Percentiles rank a stretch among this genome's conserved stretches.
Conservation (phyloP, 1,140 invertebrate species). For the Aphaenogaster ashmeadi region DNA sequence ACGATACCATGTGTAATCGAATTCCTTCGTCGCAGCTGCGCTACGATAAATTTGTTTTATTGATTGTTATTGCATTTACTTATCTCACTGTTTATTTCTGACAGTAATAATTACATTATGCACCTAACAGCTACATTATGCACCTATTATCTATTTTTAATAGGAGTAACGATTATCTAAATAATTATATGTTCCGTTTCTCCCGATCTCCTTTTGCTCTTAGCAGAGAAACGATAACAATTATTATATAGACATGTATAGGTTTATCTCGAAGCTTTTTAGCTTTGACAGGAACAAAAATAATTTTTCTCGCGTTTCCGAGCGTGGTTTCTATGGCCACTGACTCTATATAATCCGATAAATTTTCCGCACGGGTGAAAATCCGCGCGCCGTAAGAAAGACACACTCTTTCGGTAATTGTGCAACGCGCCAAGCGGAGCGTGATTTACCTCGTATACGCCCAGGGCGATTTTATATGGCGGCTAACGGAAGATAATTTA, state of each 20-base stretch:
- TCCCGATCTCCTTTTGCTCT: background rate
- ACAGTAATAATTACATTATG: background rate
- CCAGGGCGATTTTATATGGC: conserved; percentile 47
- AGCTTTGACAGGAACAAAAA: conserved; percentile 33
- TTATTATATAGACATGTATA: background rate
- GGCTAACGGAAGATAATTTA: conserved; percentile 58
- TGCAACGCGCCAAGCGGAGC: conserved; percentile 50
- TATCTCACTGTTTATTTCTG: conserved; percentile 4
- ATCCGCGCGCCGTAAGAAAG: conserved; percentile 52
- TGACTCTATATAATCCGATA: conserved; percentile 57
- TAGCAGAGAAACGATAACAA: background rate
- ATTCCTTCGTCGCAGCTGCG: conserved; percentile 13
- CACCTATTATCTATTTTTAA: background rate
- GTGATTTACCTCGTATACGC: conserved; percentile 57
- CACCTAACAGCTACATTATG: background rate
- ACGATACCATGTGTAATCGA: conserved; percentile 20
- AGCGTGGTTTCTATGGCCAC: background rate
- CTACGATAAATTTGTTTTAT: conserved; percentile 12
- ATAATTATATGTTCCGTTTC: background rate
- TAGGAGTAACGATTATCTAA: background rate
- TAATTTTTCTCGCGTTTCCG: conserved; percentile 50
- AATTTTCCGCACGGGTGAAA: conserved; percentile 59
- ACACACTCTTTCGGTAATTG: conserved; percentile 62
- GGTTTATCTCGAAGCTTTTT: background rate
- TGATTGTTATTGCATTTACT: background rate